These are phyloP conservation scores for Microctenopoma stevenorrisi DNA, from an alignment of 2,797 vertebrate genomes.

Conservation along the genomic window DNA sequence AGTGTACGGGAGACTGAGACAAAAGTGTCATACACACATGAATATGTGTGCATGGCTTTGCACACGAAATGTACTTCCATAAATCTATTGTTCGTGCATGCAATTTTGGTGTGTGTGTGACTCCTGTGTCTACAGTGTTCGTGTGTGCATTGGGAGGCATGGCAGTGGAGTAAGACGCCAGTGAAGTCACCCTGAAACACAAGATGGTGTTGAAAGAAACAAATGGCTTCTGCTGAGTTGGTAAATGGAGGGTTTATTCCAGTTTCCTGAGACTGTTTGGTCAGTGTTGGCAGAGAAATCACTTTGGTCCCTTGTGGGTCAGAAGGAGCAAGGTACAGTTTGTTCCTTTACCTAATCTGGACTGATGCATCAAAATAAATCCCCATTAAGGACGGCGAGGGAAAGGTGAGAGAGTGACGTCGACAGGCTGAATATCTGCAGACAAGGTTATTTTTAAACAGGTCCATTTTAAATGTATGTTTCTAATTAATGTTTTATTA, in stretches of 20 bases:
- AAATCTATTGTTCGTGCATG: conserved; percentile 12
- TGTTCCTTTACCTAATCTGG: conserved; percentile 41
- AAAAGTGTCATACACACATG: conserved; percentile 6
- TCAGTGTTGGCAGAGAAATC: conserved; percentile 37
- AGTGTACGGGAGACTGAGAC: conserved; percentile 2
- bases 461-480: conserved; percentile 1
- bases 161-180: conserved; percentile 34
- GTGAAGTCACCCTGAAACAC: conserved; percentile 63
- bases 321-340: background rate
- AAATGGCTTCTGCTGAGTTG: conserved; percentile 58
- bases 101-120: background rate
- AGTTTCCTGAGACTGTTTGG: conserved; percentile 32
- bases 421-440: conserved; percentile 14
- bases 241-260: conserved; percentile 58
- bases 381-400: conserved; percentile 8
- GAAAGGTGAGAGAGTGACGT: background rate
- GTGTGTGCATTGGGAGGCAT: conserved; percentile 31
- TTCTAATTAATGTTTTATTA: conserved; percentile 11
- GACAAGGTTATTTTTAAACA: background rate
- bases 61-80: background rate
- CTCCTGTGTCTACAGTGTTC: conserved; percentile 15
- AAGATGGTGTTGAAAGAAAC: conserved; percentile 53
- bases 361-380: conserved; percentile 20
- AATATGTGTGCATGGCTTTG: background rate
- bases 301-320: conserved; percentile 10